Evolutionary conservation across 1,140 invertebrate species (phyloP), one percentile per base, ranked within the genome.

Genomic region (Aphaenogaster rudis): DNA sequence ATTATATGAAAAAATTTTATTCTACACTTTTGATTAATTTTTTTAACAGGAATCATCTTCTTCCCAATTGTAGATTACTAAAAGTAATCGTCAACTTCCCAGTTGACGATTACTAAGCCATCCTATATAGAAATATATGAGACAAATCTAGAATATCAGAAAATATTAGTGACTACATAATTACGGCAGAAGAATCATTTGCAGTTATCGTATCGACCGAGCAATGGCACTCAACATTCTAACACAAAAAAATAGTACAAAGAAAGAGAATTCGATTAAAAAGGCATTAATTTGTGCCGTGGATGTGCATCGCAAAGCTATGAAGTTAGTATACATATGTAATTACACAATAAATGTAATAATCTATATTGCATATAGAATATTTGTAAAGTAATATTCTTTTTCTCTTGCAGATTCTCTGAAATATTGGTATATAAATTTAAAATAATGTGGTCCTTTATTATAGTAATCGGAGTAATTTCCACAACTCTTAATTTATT

Each of bases 231-330:
- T 80, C 13, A 5, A 63, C 8, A 80, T 0, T 52, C 8, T 28
- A 21, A 5, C 3, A 39, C 28, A 66, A 50, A 1, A 39, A 8
- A 4, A 52, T 1, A 3, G 0, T 45, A 2, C 11, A 28, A 67
- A 45, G 2, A 42, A 61, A 3, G 54, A 52, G 7, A 54, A 52
- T 28, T 54, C 52, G 28, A 21, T 64, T 36, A 15, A 36, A 1
- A 78, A 45, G 3, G 5, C 4, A 36, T 0, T 78, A 33, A 36
- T 61, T 48, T 17, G 4, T n/a, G 76, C 57, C 7, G 15, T 78
- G 0, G 21, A 78, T 63, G 63, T 78, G 76, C 76, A 78, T 61
- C 57, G 76, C 2, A 63, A 63, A 48, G 76, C 76, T 21, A 17
- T 52, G 28, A 36, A 36, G 57, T 78, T 61, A 3, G 45, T 50